Evolutionary conservation across 92 coral and sea anemone species (phyloP).

Genomic region (Porites evermanni): DNA sequence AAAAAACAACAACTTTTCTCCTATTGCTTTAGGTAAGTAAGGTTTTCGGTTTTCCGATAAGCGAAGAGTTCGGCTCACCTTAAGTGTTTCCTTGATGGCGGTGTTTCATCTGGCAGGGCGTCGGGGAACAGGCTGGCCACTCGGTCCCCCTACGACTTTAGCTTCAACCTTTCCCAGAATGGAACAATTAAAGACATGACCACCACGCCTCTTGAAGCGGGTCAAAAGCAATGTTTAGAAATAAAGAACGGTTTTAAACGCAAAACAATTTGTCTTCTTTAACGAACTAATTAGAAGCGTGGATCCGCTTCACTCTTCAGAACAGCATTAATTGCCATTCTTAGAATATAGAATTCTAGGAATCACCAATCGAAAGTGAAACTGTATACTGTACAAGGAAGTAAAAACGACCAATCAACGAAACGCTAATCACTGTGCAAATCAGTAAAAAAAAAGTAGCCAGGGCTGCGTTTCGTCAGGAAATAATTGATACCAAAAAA

Average conservation of each 20-base stretch:
- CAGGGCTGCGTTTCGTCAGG: too few relatives aligned
- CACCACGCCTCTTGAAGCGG: neutral
- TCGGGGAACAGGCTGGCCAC: neutral
- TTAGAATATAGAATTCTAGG: neutral
- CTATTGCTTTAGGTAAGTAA: neutral
- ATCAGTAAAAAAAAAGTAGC: neutral
- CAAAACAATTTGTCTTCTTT: neutral
- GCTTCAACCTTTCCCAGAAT: constrained; percentile 9
- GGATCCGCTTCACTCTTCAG: neutral
- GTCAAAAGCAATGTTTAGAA: neutral
- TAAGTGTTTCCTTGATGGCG: neutral
- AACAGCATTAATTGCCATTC: neutral
- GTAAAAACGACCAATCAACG: constrained; percentile 21
- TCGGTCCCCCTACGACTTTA: neutral
- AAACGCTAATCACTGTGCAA: neutral
- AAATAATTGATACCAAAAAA: too few relatives aligned
- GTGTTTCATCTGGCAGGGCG: neutral
- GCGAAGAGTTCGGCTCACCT: constrained; percentile 2
- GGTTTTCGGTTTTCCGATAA: neutral
- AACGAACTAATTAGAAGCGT: neutral
- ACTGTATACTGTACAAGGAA: neutral
- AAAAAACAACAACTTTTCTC: too few relatives aligned
- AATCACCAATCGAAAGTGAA: constrained; percentile 27
- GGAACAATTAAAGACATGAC: neutral
- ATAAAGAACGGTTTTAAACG: neutral